Base-by-base conservation (phyloP, 1,140 invertebrate species). In the Euborellia annulipes region DNA sequence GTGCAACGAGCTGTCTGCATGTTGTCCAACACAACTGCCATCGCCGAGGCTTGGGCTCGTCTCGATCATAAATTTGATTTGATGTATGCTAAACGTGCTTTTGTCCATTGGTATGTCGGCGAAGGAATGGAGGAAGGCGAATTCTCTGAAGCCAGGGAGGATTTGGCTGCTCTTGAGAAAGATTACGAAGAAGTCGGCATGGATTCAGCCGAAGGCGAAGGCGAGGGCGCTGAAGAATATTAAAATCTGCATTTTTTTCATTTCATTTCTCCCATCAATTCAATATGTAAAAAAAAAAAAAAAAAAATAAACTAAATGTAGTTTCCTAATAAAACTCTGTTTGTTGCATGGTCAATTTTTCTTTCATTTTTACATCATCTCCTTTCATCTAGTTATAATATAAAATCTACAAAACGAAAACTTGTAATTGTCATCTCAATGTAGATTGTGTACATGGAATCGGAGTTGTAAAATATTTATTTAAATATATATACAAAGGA, bases 1-100 rank as follows among this genome's bases (percentile, higher is more conserved):
- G 82, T 71, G 47, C 79, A 72, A 68, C 79, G 74, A 52, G 81
- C 72, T 57, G 78, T 67, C 46, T 85, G 70, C 69, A 84, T 84
- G 78, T 71, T 85, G 66, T 80, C 77, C 54, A 85, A 85, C 69
- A 84, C 80, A 44, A 84, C 82, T n/a, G 81, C 82, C 45, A 82
- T 84, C 52, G 78, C 76, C 36, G 78, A 83, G 55, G 82, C 81
- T 11, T 85, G 81, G 81, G 75, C 75, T 37, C 70, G 80, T 50
- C 61, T 85, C 38, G 78, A 85, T 60, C 78, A 83, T 57, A 88
- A 87, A 63, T 88, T 86, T 59, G 81, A 87, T 58, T 61, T 85
- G 42, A 85, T 73, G 82, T 85, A 82, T 65, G 76, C 78, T 58
- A 86, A 87, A 59, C 65, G 81, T 14, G 81, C 81, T 14, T 84